A percentile compares a stretch with the other conserved stretches of the same genome.
Evolutionary conservation across 2,797 vertebrate genomes (phyloP).

Genomic region (Lophotriccus pileatus): DNA sequence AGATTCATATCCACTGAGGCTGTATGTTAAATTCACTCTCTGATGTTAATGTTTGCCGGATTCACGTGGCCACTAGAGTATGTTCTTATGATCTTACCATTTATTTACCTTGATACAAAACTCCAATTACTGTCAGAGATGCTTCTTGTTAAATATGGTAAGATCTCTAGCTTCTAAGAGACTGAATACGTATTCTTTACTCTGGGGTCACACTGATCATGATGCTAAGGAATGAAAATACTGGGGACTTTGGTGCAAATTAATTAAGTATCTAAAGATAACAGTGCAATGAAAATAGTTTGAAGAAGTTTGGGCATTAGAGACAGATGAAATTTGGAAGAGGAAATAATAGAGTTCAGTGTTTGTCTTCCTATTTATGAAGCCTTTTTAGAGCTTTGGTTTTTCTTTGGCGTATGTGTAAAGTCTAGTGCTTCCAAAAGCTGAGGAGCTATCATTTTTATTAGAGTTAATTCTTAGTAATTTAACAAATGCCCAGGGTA

Average conservation of each 20-base stretch:
- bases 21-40: slow-evolving; percentile 75
- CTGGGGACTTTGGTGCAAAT: slow-evolving; percentile 68
- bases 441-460: background rate
- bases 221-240: slow-evolving; percentile 61
- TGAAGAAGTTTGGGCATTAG: slow-evolving; percentile 55
- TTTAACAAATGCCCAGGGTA: background rate
- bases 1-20: slow-evolving; percentile 74
- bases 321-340: slow-evolving; percentile 45
- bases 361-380: background rate
- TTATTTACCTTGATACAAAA: slow-evolving; percentile 81
- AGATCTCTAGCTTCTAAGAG: slow-evolving; percentile 69
- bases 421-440: background rate
- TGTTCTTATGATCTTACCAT: slow-evolving; percentile 74
- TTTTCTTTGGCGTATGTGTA: background rate
- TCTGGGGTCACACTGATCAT: slow-evolving; percentile 73
- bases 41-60: slow-evolving; percentile 78
- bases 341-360: background rate
- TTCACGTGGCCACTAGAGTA: slow-evolving; percentile 74
- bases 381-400: background rate
- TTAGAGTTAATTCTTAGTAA: background rate
- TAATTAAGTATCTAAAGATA: slow-evolving; percentile 75
- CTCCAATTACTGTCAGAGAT: slow-evolving; percentile 79
- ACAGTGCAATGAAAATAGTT: slow-evolving; percentile 50
- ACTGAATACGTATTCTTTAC: slow-evolving; percentile 79
- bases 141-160: slow-evolving; percentile 76